A percentile compares a stretch with the other conserved stretches of the same genome.
Conservation (phyloP, 37 sponge, comb jelly and placozoan species). For the Dysidea cf. avara region DNA sequence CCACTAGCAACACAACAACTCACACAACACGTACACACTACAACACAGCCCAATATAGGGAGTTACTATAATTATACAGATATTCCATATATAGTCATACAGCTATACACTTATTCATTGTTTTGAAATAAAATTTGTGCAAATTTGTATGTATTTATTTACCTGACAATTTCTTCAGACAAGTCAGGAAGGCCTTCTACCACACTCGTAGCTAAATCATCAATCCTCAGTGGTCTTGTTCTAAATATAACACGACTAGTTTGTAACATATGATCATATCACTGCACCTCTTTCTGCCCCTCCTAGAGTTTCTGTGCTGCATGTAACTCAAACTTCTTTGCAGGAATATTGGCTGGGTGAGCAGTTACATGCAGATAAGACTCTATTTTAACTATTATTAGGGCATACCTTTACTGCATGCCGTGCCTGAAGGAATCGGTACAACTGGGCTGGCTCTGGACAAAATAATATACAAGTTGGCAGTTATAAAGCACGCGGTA, state of each 20-base stretch:
- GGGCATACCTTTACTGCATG: slow-evolving; percentile 44
- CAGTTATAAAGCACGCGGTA: too few relatives aligned
- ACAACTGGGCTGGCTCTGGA: slow-evolving; percentile 64
- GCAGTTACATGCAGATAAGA: not conserved
- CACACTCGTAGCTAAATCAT: slow-evolving; percentile 25
- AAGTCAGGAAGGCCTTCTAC: slow-evolving; percentile 22
- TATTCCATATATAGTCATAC: too few relatives aligned
- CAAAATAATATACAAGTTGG: not conserved
- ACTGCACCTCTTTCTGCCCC: slow-evolving; percentile 12
- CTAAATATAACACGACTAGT: not conserved
- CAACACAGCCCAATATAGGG: too few relatives aligned
- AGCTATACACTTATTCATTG: too few relatives aligned
- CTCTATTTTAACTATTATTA: not conserved
- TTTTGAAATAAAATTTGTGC: too few relatives aligned
- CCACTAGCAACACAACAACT: too few relatives aligned
- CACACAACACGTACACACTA: too few relatives aligned
- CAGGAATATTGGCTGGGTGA: slow-evolving; percentile 61
- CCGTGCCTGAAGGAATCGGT: slow-evolving; percentile 48
- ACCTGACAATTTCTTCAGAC: slow-evolving; percentile 55
- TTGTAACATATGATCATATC: not conserved
- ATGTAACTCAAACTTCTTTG: slow-evolving; percentile 69
- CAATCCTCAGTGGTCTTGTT: slow-evolving; percentile 14
- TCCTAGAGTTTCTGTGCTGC: slow-evolving; percentile 33
- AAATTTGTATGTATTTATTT: not conserved
- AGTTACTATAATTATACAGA: too few relatives aligned